phyloP scores from a whole-genome alignment of 2,113 vertebrate genomes.

The Aptenodytes forsteri region DNA sequence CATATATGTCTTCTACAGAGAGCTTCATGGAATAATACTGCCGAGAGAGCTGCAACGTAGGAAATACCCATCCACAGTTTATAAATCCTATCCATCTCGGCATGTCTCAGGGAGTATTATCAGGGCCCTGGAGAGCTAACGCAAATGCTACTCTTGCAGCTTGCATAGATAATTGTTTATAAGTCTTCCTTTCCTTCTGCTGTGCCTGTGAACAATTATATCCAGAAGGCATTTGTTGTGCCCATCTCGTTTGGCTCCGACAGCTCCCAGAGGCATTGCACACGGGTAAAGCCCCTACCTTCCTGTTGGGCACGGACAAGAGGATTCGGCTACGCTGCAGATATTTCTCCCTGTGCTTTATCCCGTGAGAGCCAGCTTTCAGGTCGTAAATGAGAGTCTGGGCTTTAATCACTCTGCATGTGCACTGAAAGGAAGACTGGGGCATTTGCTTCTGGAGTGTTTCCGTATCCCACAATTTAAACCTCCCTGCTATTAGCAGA shows the following conservation, averaged over 20 bases:
- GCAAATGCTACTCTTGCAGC: slow-evolving; percentile 45
- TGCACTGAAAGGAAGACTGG: not conserved
- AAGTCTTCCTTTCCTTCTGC: slow-evolving; percentile 41
- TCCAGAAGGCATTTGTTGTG: slow-evolving; percentile 27
- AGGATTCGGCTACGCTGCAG: not conserved
- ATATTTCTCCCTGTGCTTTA: not conserved
- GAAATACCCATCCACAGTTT: slow-evolving; percentile 10
- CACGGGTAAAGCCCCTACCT: not conserved
- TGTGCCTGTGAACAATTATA: not conserved
- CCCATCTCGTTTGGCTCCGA: not conserved
- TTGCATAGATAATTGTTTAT: slow-evolving; percentile 49
- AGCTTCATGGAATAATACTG: not conserved
- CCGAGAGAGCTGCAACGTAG: not conserved
- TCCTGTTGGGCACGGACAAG: not conserved
- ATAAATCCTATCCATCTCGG: slow-evolving; percentile 49
- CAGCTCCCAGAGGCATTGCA: not conserved
- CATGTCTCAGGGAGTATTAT: not conserved
- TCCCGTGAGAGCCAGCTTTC: not conserved
- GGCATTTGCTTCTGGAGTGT: not conserved
- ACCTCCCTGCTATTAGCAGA: not conserved
- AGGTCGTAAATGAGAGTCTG: not conserved
- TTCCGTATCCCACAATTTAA: not conserved
- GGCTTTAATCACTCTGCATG: not conserved
- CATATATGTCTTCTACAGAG: slow-evolving; percentile 37
- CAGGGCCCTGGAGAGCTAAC: slow-evolving; percentile 36